Evolutionary conservation across 2,888 invertebrate species (phyloP).

Genomic region (Salticus scenicus): DNA sequence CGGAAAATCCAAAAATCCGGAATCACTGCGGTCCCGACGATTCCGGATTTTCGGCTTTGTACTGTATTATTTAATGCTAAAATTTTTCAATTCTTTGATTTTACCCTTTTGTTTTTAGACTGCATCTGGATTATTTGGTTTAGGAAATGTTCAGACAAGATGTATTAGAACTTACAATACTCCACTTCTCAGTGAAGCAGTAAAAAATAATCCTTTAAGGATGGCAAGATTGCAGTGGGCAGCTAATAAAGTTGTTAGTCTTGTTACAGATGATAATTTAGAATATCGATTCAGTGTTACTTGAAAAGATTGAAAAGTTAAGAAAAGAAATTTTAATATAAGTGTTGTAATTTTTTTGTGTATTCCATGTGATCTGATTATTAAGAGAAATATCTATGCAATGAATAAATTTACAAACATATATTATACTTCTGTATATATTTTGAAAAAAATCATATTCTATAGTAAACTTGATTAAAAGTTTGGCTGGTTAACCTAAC

Average conservation of each 20-base stretch:
- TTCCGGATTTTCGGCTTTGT: too few relatives aligned
- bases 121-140: constrained; percentile 93
- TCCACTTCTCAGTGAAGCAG: constrained; percentile 84
- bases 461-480: too few relatives aligned
- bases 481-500: too few relatives aligned
- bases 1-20: too few relatives aligned
- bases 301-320: constrained; percentile 21
- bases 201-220: constrained; percentile 83
- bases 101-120: constrained; percentile 77
- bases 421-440: too few relatives aligned
- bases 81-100: background rate
- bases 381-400: too few relatives aligned
- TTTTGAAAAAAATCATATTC: too few relatives aligned
- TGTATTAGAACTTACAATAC: constrained; percentile 97
- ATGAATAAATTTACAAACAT: too few relatives aligned
- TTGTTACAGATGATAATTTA: constrained; percentile 96
- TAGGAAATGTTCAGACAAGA: constrained; percentile 96
- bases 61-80: too few relatives aligned
- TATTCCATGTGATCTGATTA: too few relatives aligned
- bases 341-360: too few relatives aligned
- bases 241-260: constrained; percentile 91
- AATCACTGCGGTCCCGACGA: too few relatives aligned
- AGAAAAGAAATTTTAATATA: background rate
- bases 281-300: constrained; percentile 82
- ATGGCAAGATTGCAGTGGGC: constrained; percentile 96